phyloP scores from a whole-genome alignment of 1,140 invertebrate genomes.

The Aporrectodea caliginosa region DNA sequence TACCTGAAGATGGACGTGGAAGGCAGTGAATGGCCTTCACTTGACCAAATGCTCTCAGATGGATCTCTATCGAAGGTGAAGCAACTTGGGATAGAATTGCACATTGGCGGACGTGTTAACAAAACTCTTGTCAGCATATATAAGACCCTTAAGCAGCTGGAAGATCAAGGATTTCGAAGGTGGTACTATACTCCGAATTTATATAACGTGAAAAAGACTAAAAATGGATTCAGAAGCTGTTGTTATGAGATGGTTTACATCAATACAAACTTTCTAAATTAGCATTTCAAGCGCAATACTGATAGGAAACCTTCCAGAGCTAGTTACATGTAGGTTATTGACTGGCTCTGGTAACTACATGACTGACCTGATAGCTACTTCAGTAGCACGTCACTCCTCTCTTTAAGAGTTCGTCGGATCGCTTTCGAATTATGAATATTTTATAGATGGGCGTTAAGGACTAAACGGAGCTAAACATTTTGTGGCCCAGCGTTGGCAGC shows the following conservation, averaged over 20 bases:
- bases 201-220: neutral
- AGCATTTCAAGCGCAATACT: no score
- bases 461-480: no score
- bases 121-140: neutral
- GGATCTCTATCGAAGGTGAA: conserved; percentile 8
- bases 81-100: conserved; percentile 5
- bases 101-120: neutral
- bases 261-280: conserved; percentile 3
- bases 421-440: no score
- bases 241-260: conserved; percentile 20
- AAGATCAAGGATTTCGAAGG: neutral
- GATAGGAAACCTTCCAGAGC: no score
- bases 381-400: no score
- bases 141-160: conserved; percentile 1
- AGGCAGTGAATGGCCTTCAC: neutral
- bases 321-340: no score
- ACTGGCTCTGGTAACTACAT: no score
- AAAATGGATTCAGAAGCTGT: neutral
- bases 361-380: no score
- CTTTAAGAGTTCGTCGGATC: no score
- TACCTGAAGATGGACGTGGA: conserved; percentile 14
- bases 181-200: conserved; percentile 4
- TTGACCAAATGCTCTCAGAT: neutral
- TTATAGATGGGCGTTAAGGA: no score
- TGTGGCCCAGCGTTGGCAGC: no score